A percentile compares a stretch with the other conserved stretches of the same genome.
Conservation (phyloP, 2,113 vertebrate genomes). For the Athene cunicularia region DNA sequence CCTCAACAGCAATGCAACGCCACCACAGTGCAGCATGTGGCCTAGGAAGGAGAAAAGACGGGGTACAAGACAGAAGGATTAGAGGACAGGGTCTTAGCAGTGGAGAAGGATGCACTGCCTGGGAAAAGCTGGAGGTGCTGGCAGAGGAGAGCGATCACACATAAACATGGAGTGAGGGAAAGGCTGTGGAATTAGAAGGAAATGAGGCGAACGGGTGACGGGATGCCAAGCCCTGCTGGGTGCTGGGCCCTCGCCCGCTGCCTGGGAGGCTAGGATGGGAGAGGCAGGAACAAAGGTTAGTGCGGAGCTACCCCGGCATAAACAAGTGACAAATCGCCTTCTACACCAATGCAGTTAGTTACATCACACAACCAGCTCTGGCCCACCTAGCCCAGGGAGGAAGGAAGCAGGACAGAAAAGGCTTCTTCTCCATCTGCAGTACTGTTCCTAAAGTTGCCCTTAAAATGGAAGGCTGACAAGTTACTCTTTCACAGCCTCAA, state of each 20-base stretch:
- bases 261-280: neutral
- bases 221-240: neutral
- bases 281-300: neutral
- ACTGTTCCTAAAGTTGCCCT: neutral
- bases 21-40: rapidly evolving
- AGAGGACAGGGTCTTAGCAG: neutral
- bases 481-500: neutral
- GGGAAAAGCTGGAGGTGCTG: neutral
- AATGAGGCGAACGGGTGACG: neutral
- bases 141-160: neutral
- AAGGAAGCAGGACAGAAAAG: neutral
- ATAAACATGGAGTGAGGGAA: neutral
- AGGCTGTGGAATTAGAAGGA: neutral
- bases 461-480: neutral
- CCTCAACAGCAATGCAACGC: neutral
- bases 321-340: neutral
- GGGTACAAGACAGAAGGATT: neutral
- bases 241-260: neutral
- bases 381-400: neutral
- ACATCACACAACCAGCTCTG: neutral
- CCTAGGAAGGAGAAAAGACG: neutral
- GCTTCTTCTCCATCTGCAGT: neutral
- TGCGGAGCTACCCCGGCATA: neutral
- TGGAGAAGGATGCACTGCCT: neutral
- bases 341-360: neutral